Base-by-base conservation (phyloP, 1,140 invertebrate species). In the Drosophila grimshawi region DNA sequence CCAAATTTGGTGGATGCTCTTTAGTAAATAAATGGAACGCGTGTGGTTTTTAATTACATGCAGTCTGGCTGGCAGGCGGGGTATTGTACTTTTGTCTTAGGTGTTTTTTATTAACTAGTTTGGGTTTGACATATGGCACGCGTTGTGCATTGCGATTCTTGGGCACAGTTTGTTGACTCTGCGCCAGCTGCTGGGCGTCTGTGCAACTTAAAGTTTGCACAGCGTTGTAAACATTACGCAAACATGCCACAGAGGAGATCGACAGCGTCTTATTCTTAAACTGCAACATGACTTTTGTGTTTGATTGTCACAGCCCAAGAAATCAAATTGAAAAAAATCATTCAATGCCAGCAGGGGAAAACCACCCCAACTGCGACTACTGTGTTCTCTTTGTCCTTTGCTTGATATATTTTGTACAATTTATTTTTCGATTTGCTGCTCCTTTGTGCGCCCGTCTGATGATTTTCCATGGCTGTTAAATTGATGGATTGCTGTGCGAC, bases 401-500 rank as follows among this genome's bases (percentile, higher is more conserved):
- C 43, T 68, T 72, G 65, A 74, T 71, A 74, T 53, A 86, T 86
- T 86, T 83, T 76, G 60, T 77, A 74, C 80, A 82, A 88, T 88
- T 73, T 73, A 77, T 73, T 72, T 78, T 63, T 76, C 76, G 65
- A 83, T 79, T 79, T 51, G 63, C 62, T 68, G 85, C 46, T 70
- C 10, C 68, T 43, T 76, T 88, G 85, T 70, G 39, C 33, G 8
- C 41, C 29, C 32, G 37, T 70, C 67, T 59, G 4, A 71, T 56
- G 85, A 88, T 88, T 88, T 80, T 80, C 66, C 69, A 75, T 80
- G 80, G 83, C 74, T 89, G 77, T 88, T 89, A 89, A 85, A 88
- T 89, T 88, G 85, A 88, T 88, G 78, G 85, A 88, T 88, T 89
- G 75, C 85, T 78, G 62, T 88, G 85, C 85, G 85, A 88, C 80